Conservation (phyloP, 2,888 invertebrate species). For the Noctuana brunneofusca region DNA sequence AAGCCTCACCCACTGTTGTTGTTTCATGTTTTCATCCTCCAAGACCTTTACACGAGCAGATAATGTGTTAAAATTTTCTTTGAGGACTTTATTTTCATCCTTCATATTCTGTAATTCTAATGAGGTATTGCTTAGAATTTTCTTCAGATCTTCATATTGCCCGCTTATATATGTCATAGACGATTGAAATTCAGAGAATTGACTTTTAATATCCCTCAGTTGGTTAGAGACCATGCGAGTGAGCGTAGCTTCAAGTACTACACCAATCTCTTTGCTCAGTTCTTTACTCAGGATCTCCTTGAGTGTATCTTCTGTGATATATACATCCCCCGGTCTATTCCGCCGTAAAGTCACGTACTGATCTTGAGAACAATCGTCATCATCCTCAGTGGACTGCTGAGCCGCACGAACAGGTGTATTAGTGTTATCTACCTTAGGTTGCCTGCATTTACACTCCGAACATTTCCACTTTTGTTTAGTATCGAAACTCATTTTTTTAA, state of each 20-base stretch:
- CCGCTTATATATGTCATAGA: constrained; percentile 3
- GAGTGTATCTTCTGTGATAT: not conserved
- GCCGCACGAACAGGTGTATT: constrained; percentile 17
- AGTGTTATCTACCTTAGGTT: constrained; percentile 15
- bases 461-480: constrained; percentile 19
- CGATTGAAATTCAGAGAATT: not conserved
- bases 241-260: not conserved
- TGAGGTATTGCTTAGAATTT: not conserved
- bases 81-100: constrained; percentile 16
- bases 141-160: constrained; percentile 23
- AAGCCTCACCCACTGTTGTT: constrained; percentile 34
- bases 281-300: not conserved
- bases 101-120: not conserved
- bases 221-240: not conserved
- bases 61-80: not conserved
- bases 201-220: not conserved
- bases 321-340: not conserved
- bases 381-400: not conserved
- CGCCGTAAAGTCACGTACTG: not conserved
- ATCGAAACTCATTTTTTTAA: constrained; percentile 13
- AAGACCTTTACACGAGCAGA: not conserved
- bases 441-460: constrained; percentile 19
- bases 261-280: not conserved
- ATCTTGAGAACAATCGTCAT: not conserved
- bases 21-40: constrained; percentile 10